Evolutionary conservation across 2,797 vertebrate species (phyloP), one percentile per base, ranked within the genome.

Genomic region (Phrynocephalus forsythii): DNA sequence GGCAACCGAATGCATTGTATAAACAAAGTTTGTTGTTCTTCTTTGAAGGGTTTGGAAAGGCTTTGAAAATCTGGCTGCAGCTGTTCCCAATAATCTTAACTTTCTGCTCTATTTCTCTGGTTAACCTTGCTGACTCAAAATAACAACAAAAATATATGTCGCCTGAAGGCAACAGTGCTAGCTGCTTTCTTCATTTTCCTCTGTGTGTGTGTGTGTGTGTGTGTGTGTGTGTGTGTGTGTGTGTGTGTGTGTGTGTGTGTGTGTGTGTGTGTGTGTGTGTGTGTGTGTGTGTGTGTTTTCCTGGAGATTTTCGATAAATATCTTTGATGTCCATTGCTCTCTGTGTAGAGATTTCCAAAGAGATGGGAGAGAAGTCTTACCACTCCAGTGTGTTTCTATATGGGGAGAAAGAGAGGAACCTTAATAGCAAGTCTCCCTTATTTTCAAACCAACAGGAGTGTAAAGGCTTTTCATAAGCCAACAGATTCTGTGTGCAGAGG

Each of bases 61-160:
- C 92, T 95, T 94, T 92, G 90, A 95, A 94, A 96, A 91, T 80
- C 26, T 60, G 56, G 24, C 80, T 88, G 83, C 66, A 93, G 89
- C 85, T 0, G 0, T 92, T 93, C 78, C 86, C 0, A 91, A 72
- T 91, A 91, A 93, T 92, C 91, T 94, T 90, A 94, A 87, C 91
- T 95, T 94, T 93, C 92, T 92, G 92, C 90, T 94, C 93, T 93
- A 77, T 94, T 96, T 95, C 94, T 92, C 92, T 94, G 92, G 88
- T 93, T 93, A 94, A 95, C 92, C 91, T 94, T 94, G 92, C 93
- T 92, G 92, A 93, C 93, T 94, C 89, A 88, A 94, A 95, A 93
- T 87, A 95, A 93, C 89, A 95, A 95, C 60, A 94, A 72, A 67
- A 82, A 79, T 80, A 93, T 92, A n/a, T 60, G 75, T 93, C 92